Evolutionary conservation across 2,113 vertebrate species (phyloP).

Genomic region (Tragelaphus imberbis): DNA sequence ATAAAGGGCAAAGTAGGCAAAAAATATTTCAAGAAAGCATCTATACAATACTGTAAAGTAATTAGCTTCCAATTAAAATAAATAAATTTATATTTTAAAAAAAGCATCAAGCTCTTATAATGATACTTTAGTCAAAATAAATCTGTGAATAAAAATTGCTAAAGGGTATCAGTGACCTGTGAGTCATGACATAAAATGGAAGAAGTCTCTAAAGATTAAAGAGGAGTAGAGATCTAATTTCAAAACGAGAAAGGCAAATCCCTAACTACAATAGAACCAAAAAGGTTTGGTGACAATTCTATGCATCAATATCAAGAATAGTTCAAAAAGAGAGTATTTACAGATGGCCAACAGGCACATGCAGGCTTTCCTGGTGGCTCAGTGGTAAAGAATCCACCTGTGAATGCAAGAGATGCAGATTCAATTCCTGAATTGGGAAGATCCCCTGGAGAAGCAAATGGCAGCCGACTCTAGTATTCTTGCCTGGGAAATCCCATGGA

Average conservation of each 20-base stretch:
- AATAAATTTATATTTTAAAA: not conserved
- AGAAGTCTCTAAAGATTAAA: not conserved
- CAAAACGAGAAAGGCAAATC: not conserved
- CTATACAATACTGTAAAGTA: too few relatives aligned
- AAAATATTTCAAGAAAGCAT: not conserved
- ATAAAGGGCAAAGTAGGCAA: not conserved
- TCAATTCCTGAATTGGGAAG: not conserved
- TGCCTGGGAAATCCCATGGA: not conserved
- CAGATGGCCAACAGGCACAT: not conserved
- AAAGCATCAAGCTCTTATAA: not conserved
- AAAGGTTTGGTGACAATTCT: not conserved
- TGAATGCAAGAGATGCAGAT: not conserved
- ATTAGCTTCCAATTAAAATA: too few relatives aligned
- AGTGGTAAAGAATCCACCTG: not conserved
- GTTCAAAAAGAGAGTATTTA: not conserved
- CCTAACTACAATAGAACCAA: not conserved
- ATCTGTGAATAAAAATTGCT: not conserved
- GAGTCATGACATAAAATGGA: not conserved
- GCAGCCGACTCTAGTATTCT: not conserved
- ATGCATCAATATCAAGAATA: not conserved
- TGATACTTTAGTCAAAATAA: not conserved
- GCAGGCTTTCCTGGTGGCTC: not conserved
- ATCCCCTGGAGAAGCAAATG: not conserved
- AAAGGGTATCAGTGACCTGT: not conserved
- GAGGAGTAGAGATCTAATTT: not conserved